A percentile compares a stretch with the other conserved stretches of the same genome.
Evolutionary conservation across 1,140 invertebrate genomes (phyloP).

Genomic region (Anoplophora glabripennis): DNA sequence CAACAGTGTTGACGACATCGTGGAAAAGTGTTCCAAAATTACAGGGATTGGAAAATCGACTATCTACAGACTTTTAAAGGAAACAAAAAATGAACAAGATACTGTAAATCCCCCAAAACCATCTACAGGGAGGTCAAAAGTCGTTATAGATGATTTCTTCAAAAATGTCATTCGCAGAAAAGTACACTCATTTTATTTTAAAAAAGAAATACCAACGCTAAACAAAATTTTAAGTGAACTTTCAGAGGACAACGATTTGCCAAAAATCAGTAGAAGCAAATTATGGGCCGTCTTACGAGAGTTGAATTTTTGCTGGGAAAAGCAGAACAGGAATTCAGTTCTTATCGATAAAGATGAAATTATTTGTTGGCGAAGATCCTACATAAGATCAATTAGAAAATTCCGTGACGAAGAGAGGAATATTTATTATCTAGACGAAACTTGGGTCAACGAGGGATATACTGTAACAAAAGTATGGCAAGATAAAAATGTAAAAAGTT

Average conservation of each 20-base stretch:
- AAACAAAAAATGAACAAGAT: no score
- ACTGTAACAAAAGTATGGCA: constrained; percentile 29
- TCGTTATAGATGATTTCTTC: no score
- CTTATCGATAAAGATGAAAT: constrained; percentile 22
- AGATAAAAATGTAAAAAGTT: constrained; percentile 25
- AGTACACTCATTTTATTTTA: constrained; percentile 12
- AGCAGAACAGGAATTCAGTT: background rate
- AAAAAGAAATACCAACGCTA: constrained; percentile 12
- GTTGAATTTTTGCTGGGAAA: constrained; percentile 18
- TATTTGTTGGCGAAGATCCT: constrained; percentile 13
- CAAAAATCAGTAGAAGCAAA: background rate
- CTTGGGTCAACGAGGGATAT: constrained; percentile 29
- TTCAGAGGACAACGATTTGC: constrained; percentile 4
- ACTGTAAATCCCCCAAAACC: no score
- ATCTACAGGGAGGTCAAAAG: no score
- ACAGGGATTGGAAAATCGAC: no score
- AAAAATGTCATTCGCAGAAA: no score
- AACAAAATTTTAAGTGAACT: constrained; percentile 4
- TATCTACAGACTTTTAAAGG: no score
- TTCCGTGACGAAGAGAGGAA: constrained; percentile 14
- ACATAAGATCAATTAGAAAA: constrained; percentile 22
- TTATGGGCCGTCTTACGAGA: constrained; percentile 17
- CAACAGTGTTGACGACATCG: no score
- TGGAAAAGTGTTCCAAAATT: no score
- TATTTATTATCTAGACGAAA: constrained; percentile 29